phyloP scores from a whole-genome alignment of 2,113 vertebrate genomes.

The western clawed frog (Xenopus tropicalis) region DNA sequence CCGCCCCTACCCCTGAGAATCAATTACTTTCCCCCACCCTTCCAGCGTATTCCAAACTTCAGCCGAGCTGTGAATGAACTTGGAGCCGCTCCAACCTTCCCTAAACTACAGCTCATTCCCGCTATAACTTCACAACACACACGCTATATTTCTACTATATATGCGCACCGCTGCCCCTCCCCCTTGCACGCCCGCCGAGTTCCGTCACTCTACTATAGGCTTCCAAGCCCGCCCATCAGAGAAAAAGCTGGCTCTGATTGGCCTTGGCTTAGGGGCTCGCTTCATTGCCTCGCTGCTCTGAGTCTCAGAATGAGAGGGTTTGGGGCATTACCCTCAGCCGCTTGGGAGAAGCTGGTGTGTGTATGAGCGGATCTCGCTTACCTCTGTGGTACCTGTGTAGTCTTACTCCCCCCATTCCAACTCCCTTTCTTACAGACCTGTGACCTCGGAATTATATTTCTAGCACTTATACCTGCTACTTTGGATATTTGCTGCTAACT shows the following conservation, averaged over 20 bases:
- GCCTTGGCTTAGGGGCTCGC: conserved; percentile 12
- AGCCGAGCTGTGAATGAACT: too few species aligned
- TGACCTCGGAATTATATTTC: not conserved
- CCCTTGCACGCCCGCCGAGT: too few species aligned
- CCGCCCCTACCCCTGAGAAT: too few species aligned
- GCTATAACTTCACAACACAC: too few species aligned
- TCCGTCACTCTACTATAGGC: too few species aligned
- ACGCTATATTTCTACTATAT: too few species aligned
- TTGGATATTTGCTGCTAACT: not conserved
- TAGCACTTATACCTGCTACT: not conserved
- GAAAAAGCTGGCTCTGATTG: not conserved
- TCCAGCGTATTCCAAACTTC: too few species aligned
- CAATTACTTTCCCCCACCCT: too few species aligned
- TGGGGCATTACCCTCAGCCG: not conserved
- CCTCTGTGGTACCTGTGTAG: not conserved
- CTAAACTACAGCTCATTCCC: too few species aligned
- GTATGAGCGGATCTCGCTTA: not conserved
- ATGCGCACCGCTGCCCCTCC: too few species aligned
- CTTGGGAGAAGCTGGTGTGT: not conserved
- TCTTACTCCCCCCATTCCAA: not conserved
- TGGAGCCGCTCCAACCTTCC: too few species aligned
- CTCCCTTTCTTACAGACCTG: not conserved
- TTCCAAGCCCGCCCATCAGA: not conserved
- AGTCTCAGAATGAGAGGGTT: too few species aligned
- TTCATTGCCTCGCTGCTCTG: not conserved